These are phyloP conservation scores for Catharus bicknelli DNA, from an alignment of 2,113 vertebrate genomes.

Conservation along the genomic window DNA sequence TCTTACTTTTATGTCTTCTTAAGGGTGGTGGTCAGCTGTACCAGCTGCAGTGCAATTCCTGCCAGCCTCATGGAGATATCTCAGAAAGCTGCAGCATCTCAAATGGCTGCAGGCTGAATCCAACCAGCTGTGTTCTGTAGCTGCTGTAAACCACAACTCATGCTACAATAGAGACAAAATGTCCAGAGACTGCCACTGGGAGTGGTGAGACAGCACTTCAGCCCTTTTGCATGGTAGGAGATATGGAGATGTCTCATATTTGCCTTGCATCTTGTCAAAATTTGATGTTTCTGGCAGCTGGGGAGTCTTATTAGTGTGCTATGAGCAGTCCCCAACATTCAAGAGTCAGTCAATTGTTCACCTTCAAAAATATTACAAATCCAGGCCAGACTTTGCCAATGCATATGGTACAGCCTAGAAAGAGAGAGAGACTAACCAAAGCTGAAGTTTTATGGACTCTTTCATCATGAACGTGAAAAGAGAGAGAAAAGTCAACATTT, in stretches of 20 bases:
- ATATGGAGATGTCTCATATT: rapidly evolving
- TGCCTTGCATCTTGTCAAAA: neutral
- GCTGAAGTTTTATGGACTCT: neutral
- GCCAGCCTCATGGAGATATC: neutral
- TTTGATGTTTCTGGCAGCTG: rapidly evolving
- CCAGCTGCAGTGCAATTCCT: neutral
- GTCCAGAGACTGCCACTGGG: neutral
- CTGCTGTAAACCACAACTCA: neutral
- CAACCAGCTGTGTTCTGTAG: neutral
- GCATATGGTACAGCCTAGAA: neutral
- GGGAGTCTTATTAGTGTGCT: neutral
- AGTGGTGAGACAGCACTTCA: neutral
- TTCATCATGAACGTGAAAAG: neutral
- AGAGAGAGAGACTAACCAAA: neutral
- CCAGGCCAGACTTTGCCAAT: neutral
- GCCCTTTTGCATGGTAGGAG: neutral
- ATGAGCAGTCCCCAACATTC: neutral
- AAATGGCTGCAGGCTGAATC: neutral
- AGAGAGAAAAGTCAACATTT: neutral
- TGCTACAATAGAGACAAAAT: neutral
- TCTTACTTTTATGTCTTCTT: neutral
- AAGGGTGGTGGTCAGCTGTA: neutral
- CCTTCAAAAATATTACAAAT: neutral
- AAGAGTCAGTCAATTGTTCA: neutral
- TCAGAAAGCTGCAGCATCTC: neutral